These are phyloP conservation scores for Muntiacus reevesi DNA, from an alignment of 2,113 vertebrate species.

Conservation along the genomic window DNA sequence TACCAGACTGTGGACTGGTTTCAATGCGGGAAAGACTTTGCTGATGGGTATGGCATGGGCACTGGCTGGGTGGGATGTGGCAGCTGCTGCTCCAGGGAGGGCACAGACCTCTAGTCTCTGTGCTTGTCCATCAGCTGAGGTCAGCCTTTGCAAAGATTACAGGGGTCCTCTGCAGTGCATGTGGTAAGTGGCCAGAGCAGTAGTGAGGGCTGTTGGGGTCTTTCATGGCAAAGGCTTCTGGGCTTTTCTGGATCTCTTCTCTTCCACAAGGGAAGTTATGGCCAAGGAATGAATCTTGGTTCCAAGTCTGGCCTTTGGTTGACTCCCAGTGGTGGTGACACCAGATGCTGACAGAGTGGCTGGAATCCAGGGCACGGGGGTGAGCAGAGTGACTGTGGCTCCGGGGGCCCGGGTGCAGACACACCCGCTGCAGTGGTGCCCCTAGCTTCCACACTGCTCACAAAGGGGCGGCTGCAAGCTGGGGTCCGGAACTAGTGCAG, in stretches of 20 bases:
- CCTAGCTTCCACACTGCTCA: background rate
- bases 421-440: fast-evolving
- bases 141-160: background rate
- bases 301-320: background rate
- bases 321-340: background rate
- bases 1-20: background rate
- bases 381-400: background rate
- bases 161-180: background rate
- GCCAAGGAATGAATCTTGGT: background rate
- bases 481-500: background rate
- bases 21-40: background rate
- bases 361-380: background rate
- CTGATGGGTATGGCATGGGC: background rate
- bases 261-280: background rate
- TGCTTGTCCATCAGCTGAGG: background rate
- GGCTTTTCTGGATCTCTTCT: background rate
- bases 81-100: background rate
- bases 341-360: background rate
- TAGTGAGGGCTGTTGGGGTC: background rate
- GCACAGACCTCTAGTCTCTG: background rate
- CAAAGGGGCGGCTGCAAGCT: background rate
- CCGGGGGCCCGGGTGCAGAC: background rate
- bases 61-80: background rate
- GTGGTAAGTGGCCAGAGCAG: background rate
- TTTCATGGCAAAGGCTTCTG: background rate